phyloP scores from a whole-genome alignment of 2,113 vertebrate genomes.

The Sorex araneus region DNA sequence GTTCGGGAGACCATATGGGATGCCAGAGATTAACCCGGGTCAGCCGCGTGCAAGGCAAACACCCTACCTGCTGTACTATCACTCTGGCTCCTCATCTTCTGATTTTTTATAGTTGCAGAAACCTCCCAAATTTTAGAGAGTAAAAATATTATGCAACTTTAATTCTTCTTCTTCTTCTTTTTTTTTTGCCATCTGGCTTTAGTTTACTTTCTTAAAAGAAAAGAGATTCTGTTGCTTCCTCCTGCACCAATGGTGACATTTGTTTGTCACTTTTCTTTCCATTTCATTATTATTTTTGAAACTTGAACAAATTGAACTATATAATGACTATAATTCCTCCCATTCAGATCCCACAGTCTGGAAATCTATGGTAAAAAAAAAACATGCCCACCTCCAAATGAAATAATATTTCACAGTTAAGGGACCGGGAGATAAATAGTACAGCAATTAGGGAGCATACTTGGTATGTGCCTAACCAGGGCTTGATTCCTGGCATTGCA shows the following conservation, averaged over 20 bases:
- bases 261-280: neutral
- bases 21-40: too few species aligned
- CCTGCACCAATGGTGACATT: neutral
- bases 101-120: slow-evolving; percentile 41
- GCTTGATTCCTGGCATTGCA: too few species aligned
- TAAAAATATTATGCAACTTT: neutral
- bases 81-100: neutral
- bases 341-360: neutral
- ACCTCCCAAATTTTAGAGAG: slow-evolving; percentile 11
- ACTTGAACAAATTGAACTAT: neutral
- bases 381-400: too few species aligned
- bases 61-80: too few species aligned
- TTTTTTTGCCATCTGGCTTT: neutral
- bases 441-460: too few species aligned
- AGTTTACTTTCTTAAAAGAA: slow-evolving; percentile 35
- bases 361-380: neutral
- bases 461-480: too few species aligned
- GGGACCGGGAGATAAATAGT: too few species aligned
- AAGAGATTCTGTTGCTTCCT: neutral
- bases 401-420: too few species aligned
- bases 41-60: too few species aligned
- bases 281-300: neutral
- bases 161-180: too few species aligned
- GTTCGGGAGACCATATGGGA: too few species aligned
- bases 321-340: neutral